Conservation (phyloP, 2,888 invertebrate genomes). For the Phalangium opilio region DNA sequence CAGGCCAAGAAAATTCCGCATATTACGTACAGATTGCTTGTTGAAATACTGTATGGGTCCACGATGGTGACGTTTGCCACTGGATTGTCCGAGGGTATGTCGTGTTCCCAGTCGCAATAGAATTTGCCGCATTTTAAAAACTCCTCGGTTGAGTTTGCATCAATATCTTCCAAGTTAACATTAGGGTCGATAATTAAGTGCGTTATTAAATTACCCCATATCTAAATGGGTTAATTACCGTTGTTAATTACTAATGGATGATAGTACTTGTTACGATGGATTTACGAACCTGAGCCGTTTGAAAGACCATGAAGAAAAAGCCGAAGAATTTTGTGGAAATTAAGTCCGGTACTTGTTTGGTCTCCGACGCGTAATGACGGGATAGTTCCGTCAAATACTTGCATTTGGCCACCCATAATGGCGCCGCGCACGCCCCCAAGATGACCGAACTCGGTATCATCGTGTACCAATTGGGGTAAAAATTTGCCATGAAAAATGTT, state of each 20-base stretch:
- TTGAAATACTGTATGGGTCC: too few relatives aligned
- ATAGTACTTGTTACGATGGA: too few relatives aligned
- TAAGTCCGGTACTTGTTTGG: slow-evolving; percentile 8
- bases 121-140: too few relatives aligned
- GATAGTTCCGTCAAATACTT: slow-evolving; percentile 16
- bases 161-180: too few relatives aligned
- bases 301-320: slow-evolving; percentile 14
- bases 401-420: slow-evolving; percentile 18
- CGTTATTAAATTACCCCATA: slow-evolving; percentile 93
- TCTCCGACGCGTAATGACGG: slow-evolving; percentile 8
- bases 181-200: slow-evolving; percentile 27
- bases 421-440: slow-evolving; percentile 14
- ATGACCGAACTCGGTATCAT: slow-evolving; percentile 14
- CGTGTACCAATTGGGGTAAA: slow-evolving; percentile 12
- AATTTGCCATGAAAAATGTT: slow-evolving; percentile 15
- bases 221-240: slow-evolving; percentile 80
- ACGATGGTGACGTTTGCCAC: too few relatives aligned
- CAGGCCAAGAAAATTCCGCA: slow-evolving; percentile 76
- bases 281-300: slow-evolving; percentile 10
- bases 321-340: slow-evolving; percentile 17
- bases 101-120: too few relatives aligned
- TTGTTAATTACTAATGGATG: too few relatives aligned
- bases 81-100: too few relatives aligned
- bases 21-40: slow-evolving; percentile 68
- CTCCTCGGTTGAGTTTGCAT: too few relatives aligned